A percentile compares a stretch with the other conserved stretches of the same genome.
Evolutionary conservation across 2,113 vertebrate species (phyloP).

Genomic region (Procapra przewalskii): DNA sequence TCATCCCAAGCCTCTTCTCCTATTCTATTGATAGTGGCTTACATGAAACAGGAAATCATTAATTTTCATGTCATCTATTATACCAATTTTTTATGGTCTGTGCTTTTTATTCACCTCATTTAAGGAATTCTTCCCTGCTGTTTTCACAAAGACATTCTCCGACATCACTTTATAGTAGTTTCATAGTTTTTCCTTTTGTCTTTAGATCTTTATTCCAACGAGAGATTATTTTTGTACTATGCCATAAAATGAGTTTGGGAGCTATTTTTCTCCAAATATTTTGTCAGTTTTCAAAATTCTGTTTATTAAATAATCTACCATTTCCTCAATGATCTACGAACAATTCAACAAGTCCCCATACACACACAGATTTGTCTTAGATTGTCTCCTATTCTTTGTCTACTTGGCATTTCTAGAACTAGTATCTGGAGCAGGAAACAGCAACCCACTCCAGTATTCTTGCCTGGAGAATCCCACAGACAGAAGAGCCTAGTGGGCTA

Average conservation of each 20-base stretch:
- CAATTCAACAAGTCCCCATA: neutral
- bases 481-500: neutral
- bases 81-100: neutral
- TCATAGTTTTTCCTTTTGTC: neutral
- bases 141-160: neutral
- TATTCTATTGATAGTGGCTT: neutral
- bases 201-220: neutral
- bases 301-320: neutral
- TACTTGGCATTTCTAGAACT: neutral
- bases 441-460: neutral
- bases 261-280: conserved; percentile 18
- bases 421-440: neutral
- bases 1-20: neutral
- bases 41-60: neutral
- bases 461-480: neutral
- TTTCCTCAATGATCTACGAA: neutral
- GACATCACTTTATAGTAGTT: neutral
- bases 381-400: neutral
- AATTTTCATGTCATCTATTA: neutral
- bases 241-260: neutral
- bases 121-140: neutral
- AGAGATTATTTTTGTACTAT: neutral
- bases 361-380: neutral
- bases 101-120: neutral
- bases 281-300: conserved; percentile 5